These are phyloP conservation scores for Albula glossodonta DNA, from an alignment of 2,113 vertebrate species.

Conservation along the genomic window DNA sequence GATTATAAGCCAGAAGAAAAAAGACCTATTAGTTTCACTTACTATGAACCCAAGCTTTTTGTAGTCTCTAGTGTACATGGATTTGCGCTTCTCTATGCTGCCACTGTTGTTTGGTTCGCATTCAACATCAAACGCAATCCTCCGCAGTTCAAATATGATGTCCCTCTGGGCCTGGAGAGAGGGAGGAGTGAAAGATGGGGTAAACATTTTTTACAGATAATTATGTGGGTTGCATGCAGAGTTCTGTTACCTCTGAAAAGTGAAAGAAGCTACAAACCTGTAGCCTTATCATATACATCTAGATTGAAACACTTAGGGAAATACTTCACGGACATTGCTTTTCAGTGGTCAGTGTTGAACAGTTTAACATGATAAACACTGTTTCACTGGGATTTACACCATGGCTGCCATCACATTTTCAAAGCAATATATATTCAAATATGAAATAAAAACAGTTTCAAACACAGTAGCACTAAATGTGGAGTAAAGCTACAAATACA, in stretches of 20 bases:
- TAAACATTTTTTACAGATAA: neutral
- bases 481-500: no score
- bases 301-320: neutral
- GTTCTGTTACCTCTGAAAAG: neutral
- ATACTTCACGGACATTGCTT: neutral
- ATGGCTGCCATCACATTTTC: neutral
- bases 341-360: neutral
- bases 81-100: slow-evolving; percentile 96
- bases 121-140: slow-evolving; percentile 95
- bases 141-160: slow-evolving; percentile 96
- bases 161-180: slow-evolving; percentile 88
- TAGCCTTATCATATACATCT: neutral
- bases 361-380: neutral
- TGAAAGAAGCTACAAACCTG: neutral
- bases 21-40: slow-evolving; percentile 59
- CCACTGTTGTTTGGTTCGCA: slow-evolving; percentile 88
- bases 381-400: neutral
- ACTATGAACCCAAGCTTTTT: slow-evolving; percentile 98
- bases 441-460: neutral
- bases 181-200: neutral
- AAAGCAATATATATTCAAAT: neutral
- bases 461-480: neutral
- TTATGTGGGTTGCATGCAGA: neutral
- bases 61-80: slow-evolving; percentile 98
- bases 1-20: neutral